A percentile compares a stretch with the other conserved stretches of the same genome.
These are phyloP conservation scores for Thecocarcelia acutangulata DNA, from an alignment of 2,888 invertebrate genomes.

Conservation along the genomic window DNA sequence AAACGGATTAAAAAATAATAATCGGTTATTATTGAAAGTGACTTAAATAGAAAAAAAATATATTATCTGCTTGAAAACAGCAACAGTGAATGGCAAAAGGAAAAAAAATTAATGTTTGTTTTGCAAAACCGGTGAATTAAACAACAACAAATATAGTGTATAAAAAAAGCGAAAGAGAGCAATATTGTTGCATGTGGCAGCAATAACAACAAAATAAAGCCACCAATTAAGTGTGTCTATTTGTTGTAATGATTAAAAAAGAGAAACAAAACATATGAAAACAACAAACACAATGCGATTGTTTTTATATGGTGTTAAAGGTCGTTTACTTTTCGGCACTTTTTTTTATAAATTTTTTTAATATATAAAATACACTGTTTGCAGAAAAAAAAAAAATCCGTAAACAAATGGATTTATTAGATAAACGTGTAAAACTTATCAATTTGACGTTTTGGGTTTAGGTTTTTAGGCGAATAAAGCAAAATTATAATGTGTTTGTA, in stretches of 20 bases:
- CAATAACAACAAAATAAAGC: slow-evolving; percentile 31
- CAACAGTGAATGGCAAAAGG: slow-evolving; percentile 18
- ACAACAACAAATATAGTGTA: slow-evolving; percentile 27
- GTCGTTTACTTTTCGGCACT: slow-evolving; percentile 80
- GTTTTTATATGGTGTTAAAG: slow-evolving; percentile 79
- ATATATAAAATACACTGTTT: slow-evolving; percentile 36
- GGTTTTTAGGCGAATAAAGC: too few species aligned
- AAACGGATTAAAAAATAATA: slow-evolving; percentile 56
- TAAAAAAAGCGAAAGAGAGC: slow-evolving; percentile 23
- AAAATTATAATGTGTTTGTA: too few species aligned
- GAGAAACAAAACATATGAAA: slow-evolving; percentile 70
- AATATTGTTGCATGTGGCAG: slow-evolving; percentile 65
- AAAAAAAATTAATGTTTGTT: slow-evolving; percentile 10
- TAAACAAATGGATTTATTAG: background rate
- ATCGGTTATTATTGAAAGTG: slow-evolving; percentile 40
- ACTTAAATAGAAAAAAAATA: slow-evolving; percentile 8
- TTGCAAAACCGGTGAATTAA: slow-evolving; percentile 52
- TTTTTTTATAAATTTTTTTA: slow-evolving; percentile 22
- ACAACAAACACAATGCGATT: slow-evolving; percentile 51
- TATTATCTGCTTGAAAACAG: slow-evolving; percentile 16
- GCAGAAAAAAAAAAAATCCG: background rate
- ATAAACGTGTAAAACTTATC: background rate
- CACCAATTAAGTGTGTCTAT: slow-evolving; percentile 45
- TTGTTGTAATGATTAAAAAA: slow-evolving; percentile 57
- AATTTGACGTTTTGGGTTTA: background rate